Percentiles rank a stretch among this genome's conserved stretches.
These are phyloP conservation scores for Elegia similella DNA, from an alignment of 2,888 invertebrate genomes.

Conservation along the genomic window DNA sequence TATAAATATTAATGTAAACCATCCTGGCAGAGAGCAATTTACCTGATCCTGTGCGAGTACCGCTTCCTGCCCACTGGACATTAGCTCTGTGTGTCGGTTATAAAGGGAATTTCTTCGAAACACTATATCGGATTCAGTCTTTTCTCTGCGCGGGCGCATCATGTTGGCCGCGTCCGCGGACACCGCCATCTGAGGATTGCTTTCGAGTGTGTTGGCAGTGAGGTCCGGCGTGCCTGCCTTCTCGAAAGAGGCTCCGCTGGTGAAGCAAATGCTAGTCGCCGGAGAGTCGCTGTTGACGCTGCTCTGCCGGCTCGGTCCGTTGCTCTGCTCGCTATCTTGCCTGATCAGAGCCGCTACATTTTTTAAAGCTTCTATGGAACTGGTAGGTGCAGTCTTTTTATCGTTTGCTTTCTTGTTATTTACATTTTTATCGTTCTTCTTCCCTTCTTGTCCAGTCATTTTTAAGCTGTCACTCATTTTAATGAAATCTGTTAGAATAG, in stretches of 20 bases:
- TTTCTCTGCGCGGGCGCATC: slow-evolving; percentile 89
- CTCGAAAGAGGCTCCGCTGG: slow-evolving; percentile 59
- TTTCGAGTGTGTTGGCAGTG: slow-evolving; percentile 60
- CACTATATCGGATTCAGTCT: slow-evolving; percentile 94
- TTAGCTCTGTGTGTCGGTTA: slow-evolving; percentile 67
- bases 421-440: slow-evolving; percentile 54
- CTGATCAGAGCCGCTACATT: slow-evolving; percentile 68
- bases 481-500: slow-evolving; percentile 86
- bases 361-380: slow-evolving; percentile 72
- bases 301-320: slow-evolving; percentile 63
- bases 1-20: slow-evolving; percentile 65
- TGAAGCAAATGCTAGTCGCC: slow-evolving; percentile 64
- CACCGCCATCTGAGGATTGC: slow-evolving; percentile 37
- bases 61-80: slow-evolving; percentile 79
- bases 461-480: slow-evolving; percentile 79
- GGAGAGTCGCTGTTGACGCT: slow-evolving; percentile 72
- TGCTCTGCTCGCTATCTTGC: slow-evolving; percentile 60
- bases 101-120: slow-evolving; percentile 82
- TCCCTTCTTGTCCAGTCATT: slow-evolving; percentile 66
- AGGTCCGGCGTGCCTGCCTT: slow-evolving; percentile 64
- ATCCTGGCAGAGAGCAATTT: slow-evolving; percentile 73
- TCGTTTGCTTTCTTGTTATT: slow-evolving; percentile 49
- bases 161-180: slow-evolving; percentile 60
- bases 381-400: slow-evolving; percentile 29
- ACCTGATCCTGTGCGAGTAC: slow-evolving; percentile 79